Evolutionary conservation across 1,140 invertebrate species (phyloP).

Genomic region (Asbolus verrucosus): DNA sequence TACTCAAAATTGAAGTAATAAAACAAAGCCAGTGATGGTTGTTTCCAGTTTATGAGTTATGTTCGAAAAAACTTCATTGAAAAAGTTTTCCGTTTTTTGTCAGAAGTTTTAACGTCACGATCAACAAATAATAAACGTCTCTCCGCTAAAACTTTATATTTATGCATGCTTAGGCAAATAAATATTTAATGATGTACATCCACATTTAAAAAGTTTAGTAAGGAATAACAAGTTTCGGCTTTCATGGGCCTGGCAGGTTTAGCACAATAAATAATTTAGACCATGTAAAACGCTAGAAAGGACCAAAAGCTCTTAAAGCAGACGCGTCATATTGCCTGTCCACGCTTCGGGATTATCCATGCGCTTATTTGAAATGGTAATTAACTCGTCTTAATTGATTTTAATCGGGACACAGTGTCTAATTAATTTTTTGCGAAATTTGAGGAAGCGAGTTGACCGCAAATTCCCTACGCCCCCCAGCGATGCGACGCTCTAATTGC

Average conservation of each 20-base stretch:
- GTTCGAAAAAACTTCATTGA: too few species aligned
- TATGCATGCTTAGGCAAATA: constrained; percentile 5
- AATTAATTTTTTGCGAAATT: constrained; percentile 29
- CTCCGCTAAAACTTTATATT: neutral
- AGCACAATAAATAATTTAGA: constrained; percentile 23
- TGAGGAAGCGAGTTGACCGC: constrained; percentile 19
- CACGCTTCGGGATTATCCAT: too few species aligned
- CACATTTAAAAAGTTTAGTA: constrained; percentile 21
- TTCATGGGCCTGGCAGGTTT: constrained; percentile 2
- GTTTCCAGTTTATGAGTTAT: too few species aligned
- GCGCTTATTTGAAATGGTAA: constrained; percentile 2
- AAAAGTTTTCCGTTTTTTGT: too few species aligned
- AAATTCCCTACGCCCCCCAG: constrained; percentile 1
- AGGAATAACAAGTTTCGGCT: constrained; percentile 10
- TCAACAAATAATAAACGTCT: neutral
- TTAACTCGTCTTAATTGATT: constrained; percentile 21
- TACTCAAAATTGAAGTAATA: too few species aligned
- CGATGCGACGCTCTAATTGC: constrained; percentile 38
- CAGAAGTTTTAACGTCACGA: neutral
- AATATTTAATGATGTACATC: constrained; percentile 23
- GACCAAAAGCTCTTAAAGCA: neutral
- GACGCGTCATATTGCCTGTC: too few species aligned
- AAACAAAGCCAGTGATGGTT: neutral
- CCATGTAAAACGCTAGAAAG: constrained; percentile 15
- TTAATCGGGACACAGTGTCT: constrained; percentile 20